These are phyloP conservation scores for Parazoanthus darwini DNA, from an alignment of 92 coral and sea anemone species.

Conservation along the genomic window DNA sequence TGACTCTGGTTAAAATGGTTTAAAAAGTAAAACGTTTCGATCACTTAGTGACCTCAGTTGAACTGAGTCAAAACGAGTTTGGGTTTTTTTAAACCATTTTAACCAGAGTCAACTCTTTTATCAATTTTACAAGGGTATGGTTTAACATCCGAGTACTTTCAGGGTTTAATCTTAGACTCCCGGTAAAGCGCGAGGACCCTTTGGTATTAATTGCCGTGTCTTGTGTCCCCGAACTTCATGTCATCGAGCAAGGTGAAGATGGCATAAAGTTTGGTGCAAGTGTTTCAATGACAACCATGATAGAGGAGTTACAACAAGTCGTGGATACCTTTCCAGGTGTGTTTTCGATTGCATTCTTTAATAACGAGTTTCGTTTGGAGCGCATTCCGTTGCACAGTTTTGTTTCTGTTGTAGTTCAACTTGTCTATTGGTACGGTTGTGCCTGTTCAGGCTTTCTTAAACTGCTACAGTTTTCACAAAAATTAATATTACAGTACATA, in stretches of 20 bases:
- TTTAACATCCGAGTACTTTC: not conserved
- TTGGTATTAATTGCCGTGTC: not conserved
- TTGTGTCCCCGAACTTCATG: not conserved
- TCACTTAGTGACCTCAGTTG: too few relatives aligned
- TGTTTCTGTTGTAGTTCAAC: too few relatives aligned
- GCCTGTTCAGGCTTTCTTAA: too few relatives aligned
- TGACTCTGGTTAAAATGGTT: too few relatives aligned
- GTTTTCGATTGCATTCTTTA: not conserved
- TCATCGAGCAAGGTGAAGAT: not conserved
- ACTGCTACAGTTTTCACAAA: too few relatives aligned
- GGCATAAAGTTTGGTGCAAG: not conserved
- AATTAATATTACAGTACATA: too few relatives aligned
- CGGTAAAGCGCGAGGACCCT: not conserved
- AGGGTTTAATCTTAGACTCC: not conserved
- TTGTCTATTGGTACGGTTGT: too few relatives aligned
- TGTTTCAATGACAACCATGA: not conserved
- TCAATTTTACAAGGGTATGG: too few relatives aligned
- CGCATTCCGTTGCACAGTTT: not conserved
- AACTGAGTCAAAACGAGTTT: too few relatives aligned
- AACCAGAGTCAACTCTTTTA: too few relatives aligned
- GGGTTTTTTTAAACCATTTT: too few relatives aligned
- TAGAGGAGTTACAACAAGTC: not conserved
- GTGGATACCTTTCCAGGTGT: not conserved
- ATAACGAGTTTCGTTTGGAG: not conserved
- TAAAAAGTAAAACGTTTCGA: too few relatives aligned